phyloP scores from a whole-genome alignment of 2,113 vertebrate species.

The Trichomycterus rosablanca region DNA sequence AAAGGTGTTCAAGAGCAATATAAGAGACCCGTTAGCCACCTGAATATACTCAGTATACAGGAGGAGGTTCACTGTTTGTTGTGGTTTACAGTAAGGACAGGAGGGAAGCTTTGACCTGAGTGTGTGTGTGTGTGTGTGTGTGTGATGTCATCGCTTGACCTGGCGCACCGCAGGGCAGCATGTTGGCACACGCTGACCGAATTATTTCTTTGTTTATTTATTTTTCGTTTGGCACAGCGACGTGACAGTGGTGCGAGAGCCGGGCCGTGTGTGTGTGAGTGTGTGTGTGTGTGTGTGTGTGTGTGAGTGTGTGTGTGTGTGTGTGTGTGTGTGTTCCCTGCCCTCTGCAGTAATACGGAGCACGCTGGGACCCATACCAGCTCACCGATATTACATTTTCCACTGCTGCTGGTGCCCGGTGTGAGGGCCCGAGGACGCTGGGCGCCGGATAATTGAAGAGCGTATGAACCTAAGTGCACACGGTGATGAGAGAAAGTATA shows the following conservation, averaged over 20 bases:
- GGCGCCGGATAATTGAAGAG: too few species aligned
- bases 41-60: too few species aligned
- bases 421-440: too few species aligned
- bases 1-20: too few species aligned
- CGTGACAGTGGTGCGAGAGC: constrained; percentile 88
- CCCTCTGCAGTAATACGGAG: constrained; percentile 87
- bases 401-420: constrained; percentile 73
- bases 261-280: constrained; percentile 78
- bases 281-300: constrained; percentile 36
- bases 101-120: too few species aligned
- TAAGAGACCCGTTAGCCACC: too few species aligned
- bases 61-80: too few species aligned
- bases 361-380: constrained; percentile 89
- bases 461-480: too few species aligned
- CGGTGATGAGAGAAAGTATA: too few species aligned
- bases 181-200: constrained; percentile 10
- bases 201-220: constrained; percentile 34
- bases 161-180: background rate
- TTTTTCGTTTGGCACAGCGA: constrained; percentile 64
- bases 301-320: constrained; percentile 22
- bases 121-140: constrained; percentile 26
- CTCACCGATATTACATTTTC: constrained; percentile 94
- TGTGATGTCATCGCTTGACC: constrained; percentile 22
- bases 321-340: constrained; percentile 68
- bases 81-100: too few species aligned